These are phyloP conservation scores for Nesogale talazaci DNA, from an alignment of 2,113 vertebrate species.

Conservation along the genomic window DNA sequence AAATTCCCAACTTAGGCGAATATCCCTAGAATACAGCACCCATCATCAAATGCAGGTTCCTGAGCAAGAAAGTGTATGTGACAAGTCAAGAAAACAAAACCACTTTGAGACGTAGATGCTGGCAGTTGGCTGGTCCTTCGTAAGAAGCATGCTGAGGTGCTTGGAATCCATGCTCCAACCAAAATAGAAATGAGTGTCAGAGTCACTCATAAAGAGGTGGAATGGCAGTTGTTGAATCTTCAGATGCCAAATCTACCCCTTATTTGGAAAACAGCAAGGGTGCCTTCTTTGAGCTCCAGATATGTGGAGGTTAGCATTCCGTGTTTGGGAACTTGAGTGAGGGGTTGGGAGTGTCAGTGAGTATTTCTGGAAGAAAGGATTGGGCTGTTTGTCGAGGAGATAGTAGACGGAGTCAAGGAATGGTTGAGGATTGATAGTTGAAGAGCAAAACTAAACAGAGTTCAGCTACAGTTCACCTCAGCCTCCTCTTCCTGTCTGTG, in stretches of 20 bases:
- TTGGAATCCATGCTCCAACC: conserved; percentile 39
- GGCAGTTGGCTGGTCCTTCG: conserved; percentile 19
- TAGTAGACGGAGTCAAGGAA: conserved; percentile 63
- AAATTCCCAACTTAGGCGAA: conserved; percentile 47
- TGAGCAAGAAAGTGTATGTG: conserved; percentile 9
- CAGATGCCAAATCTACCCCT: conserved; percentile 46
- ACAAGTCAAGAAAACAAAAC: conserved; percentile 44
- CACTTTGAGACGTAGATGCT: conserved; percentile 12
- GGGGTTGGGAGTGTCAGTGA: conserved; percentile 43
- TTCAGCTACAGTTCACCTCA: conserved; percentile 75
- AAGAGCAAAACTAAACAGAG: conserved; percentile 64
- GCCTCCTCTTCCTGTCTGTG: conserved; percentile 50
- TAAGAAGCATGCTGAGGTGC: neutral
- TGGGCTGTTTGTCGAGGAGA: conserved; percentile 63
- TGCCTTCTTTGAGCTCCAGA: conserved; percentile 58
- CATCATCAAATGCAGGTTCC: conserved; percentile 42
- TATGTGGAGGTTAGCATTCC: conserved; percentile 53
- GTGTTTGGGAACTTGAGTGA: conserved; percentile 58
- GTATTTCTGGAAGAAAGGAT: conserved; percentile 45
- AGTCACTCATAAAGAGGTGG: conserved; percentile 46
- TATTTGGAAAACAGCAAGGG: conserved; percentile 51
- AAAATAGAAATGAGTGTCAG: conserved; percentile 62
- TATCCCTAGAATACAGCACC: neutral
- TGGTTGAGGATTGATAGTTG: conserved; percentile 59
- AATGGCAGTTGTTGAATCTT: conserved; percentile 61